Evolutionary conservation across 2,888 invertebrate species (phyloP), one percentile per base, ranked within the genome.

Genomic region (Silvanus unidentatus): DNA sequence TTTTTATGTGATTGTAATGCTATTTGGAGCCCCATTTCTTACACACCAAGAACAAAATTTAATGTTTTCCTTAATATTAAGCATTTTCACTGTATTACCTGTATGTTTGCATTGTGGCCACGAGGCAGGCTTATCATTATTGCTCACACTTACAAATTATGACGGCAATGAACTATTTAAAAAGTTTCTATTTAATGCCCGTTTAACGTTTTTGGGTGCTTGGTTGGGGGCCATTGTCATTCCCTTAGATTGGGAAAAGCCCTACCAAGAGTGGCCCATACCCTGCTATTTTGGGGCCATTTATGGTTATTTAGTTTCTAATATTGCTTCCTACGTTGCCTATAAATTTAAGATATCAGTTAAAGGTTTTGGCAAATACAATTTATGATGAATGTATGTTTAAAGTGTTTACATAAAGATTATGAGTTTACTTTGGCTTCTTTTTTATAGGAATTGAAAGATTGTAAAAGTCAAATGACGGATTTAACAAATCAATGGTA

Each of bases 401-500:
- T n/a, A 12, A 8, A 8, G 32, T 4, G n/a, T 32, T 32, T 32
- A 12, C 3, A 12, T n/a, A 12, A 12, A 12, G 32, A 32, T 32
- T n/a, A 5, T 32, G n/a, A 5, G 3, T 5, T 32, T 32, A 32
- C 3, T 32, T 5, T 5, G 3, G 3, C 6, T 37, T 47, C 28
- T 43, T 47, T 51, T 52, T 55, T 57, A 47, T 74, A 91, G 85
- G 96, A 97, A 74, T 73, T 96, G 52, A 89, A 91, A 66, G 96
- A 97, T 71, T 96, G 96, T 66, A 92, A 92, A 71, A 91, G 88
- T 56, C 95, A 96, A 74, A 95, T 97, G 93, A 90, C 91, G 1
- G 92, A 92, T 71, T 75, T 97, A 54, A 95, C 96, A 1, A 93
- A 95, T 68, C 90, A 96, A 68, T 97, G 96, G 96, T 96, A 95